phyloP scores from a whole-genome alignment of 1,140 invertebrate genomes.

The Bombyx mandarina region DNA sequence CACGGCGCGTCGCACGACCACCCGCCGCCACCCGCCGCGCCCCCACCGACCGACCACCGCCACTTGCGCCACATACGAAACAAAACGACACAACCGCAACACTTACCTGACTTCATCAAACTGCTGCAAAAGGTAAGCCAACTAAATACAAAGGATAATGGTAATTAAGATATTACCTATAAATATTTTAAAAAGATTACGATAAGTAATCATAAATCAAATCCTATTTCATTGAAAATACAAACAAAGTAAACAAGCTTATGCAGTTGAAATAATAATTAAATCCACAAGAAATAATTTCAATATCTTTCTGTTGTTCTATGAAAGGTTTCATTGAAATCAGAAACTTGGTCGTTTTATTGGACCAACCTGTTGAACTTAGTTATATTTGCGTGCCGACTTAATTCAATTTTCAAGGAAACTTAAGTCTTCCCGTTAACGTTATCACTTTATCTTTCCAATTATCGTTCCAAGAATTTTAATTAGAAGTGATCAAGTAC shows the following conservation, averaged over 20 bases:
- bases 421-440: slow-evolving; percentile 2
- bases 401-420: slow-evolving; percentile 11
- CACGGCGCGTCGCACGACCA: slow-evolving; percentile 39
- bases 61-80: slow-evolving; percentile 11
- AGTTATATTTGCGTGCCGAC: slow-evolving; percentile 8
- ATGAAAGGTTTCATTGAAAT: neutral
- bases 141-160: neutral
- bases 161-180: too few relatives aligned
- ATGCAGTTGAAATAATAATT: too few relatives aligned
- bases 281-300: too few relatives aligned
- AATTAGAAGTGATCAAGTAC: too few relatives aligned
- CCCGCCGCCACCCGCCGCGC: slow-evolving; percentile 21
- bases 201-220: too few relatives aligned
- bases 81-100: slow-evolving; percentile 11
- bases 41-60: slow-evolving; percentile 10
- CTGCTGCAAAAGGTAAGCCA: slow-evolving; percentile 20
- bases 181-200: too few relatives aligned
- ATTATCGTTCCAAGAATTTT: too few relatives aligned
- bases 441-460: neutral
- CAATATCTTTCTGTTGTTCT: too few relatives aligned
- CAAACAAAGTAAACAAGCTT: too few relatives aligned
- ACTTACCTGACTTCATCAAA: slow-evolving; percentile 1
- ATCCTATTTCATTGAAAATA: too few relatives aligned
- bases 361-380: slow-evolving; percentile 22
- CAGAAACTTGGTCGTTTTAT: slow-evolving; percentile 16